Conservation (phyloP, 2,797 vertebrate genomes). For the Champsocephalus gunnari region DNA sequence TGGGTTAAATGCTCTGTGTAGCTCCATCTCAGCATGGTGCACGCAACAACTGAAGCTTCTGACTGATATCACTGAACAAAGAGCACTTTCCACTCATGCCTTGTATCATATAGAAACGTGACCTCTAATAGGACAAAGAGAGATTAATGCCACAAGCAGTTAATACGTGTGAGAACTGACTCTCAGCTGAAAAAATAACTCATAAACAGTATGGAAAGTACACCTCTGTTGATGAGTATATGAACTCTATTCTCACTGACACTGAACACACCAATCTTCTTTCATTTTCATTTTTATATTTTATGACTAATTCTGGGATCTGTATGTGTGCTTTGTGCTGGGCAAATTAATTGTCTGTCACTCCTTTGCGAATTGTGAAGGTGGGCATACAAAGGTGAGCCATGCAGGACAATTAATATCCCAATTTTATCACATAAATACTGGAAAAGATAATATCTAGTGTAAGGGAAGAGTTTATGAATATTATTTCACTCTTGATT, state of each 20-base stretch:
- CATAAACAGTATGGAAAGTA: slow-evolving; percentile 42
- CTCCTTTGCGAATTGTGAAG: slow-evolving; percentile 33
- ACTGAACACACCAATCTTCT: slow-evolving; percentile 42
- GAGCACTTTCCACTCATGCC: slow-evolving; percentile 27
- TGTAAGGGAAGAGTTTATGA: slow-evolving; percentile 59
- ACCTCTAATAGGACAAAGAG: slow-evolving; percentile 58
- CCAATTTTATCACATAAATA: slow-evolving; percentile 52
- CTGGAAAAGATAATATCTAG: slow-evolving; percentile 54
- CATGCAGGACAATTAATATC: slow-evolving; percentile 35
- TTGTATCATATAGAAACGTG: slow-evolving; percentile 34
- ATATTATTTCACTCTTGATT: slow-evolving; percentile 72
- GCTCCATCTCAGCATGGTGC: slow-evolving; percentile 21
- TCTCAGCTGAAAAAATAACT: slow-evolving; percentile 52
- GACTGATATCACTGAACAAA: slow-evolving; percentile 18
- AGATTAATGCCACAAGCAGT: slow-evolving; percentile 57
- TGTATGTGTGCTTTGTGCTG: slow-evolving; percentile 41
- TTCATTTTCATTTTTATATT: slow-evolving; percentile 62
- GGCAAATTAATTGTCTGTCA: slow-evolving; percentile 34
- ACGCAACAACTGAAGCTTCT: neutral
- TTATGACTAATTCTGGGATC: slow-evolving; percentile 52
- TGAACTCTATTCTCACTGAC: slow-evolving; percentile 40
- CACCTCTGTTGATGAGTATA: slow-evolving; percentile 37
- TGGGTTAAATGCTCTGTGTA: slow-evolving; percentile 15
- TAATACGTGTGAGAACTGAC: slow-evolving; percentile 71
- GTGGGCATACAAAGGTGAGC: slow-evolving; percentile 27